These are phyloP conservation scores for Felis catus DNA, from an alignment of 2,113 vertebrate species.

Conservation along the genomic window F.catus_Fca126_mat1.0 CM031416.1:3187001-3187500, in stretches of 20 bases:
- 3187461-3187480: background rate
- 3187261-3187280: too few species aligned
- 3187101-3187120: slow-evolving; percentile 93
- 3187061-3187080: background rate
- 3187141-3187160: slow-evolving; percentile 21
- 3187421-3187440: background rate
- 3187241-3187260: slow-evolving; percentile 67
- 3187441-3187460: background rate
- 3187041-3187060: background rate
- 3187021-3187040: background rate
- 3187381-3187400: background rate
- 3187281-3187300: background rate
- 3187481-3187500: background rate
- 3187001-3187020: background rate
- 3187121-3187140: slow-evolving; percentile 91
- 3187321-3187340: background rate
- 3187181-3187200: slow-evolving; percentile 78
- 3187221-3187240: slow-evolving; percentile 72
- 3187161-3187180: slow-evolving; percentile 81
- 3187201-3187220: slow-evolving; percentile 84
- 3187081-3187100: slow-evolving; percentile 83
- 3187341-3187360: background rate
- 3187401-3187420: background rate
- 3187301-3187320: background rate
- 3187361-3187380: background rate